Conservation (phyloP, 2,797 vertebrate genomes). For the Pelobates cultripes region DNA sequence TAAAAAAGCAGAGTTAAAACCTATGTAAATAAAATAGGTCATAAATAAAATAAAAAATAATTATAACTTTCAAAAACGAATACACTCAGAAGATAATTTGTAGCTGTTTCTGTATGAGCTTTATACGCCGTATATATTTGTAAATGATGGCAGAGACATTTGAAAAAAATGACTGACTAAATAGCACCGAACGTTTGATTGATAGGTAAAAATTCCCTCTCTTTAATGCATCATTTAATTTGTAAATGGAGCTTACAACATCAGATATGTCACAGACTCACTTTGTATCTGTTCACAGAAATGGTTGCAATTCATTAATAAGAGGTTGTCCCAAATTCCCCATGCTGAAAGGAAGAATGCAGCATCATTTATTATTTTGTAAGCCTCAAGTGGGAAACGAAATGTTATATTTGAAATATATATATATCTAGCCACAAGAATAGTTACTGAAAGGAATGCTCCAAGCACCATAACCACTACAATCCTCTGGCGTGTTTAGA, state of each 20-base stretch:
- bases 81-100: no score
- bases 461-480: no score
- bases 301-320: not conserved
- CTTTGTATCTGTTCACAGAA: slow-evolving; percentile 9
- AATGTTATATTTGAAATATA: not conserved
- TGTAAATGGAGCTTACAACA: slow-evolving; percentile 51
- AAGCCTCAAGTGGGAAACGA: not conserved
- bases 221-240: slow-evolving; percentile 49
- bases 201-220: slow-evolving; percentile 5
- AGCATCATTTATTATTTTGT: not conserved
- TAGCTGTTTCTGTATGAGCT: no score
- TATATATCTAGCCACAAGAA: no score
- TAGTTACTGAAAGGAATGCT: no score
- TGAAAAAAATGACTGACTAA: not conserved
- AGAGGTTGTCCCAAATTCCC: not conserved
- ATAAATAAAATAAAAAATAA: no score
- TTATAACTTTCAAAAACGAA: no score
- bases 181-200: not conserved
- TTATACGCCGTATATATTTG: not conserved
- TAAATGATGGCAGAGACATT: slow-evolving; percentile 22
- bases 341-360: not conserved
- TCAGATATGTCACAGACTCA: slow-evolving; percentile 17
- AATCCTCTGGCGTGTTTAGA: no score
- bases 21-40: no score
- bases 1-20: no score